Conservation (phyloP, 2,888 invertebrate genomes). For the Apodemia duryi region DNA sequence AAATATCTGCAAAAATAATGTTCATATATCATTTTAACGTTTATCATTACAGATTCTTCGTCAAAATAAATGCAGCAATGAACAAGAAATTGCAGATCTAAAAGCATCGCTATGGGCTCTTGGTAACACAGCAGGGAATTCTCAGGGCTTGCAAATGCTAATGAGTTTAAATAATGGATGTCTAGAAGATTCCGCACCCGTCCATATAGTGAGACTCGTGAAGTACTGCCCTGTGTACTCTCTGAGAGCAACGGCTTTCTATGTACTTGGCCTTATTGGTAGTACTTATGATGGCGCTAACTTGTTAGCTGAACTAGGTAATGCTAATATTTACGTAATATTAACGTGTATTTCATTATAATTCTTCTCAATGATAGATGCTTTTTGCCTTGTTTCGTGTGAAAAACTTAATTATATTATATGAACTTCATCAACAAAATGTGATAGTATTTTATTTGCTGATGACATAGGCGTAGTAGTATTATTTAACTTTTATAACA, state of each 20-base stretch:
- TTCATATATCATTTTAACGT: background rate
- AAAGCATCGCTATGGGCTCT: constrained; percentile 95
- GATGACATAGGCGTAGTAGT: too few relatives aligned
- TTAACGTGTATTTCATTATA: too few relatives aligned
- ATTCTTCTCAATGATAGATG: too few relatives aligned
- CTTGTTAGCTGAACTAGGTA: constrained; percentile 84
- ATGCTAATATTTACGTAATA: background rate
- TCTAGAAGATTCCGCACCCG: constrained; percentile 60
- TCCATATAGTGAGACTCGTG: constrained; percentile 82
- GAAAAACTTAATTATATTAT: too few relatives aligned
- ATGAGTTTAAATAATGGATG: constrained; percentile 69
- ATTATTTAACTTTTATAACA: too few relatives aligned
- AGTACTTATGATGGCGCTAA: constrained; percentile 92
- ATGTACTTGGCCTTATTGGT: constrained; percentile 90
- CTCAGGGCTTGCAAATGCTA: constrained; percentile 86
- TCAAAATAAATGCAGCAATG: constrained; percentile 79
- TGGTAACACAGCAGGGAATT: constrained; percentile 89
- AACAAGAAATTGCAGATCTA: constrained; percentile 85
- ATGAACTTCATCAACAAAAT: too few relatives aligned
- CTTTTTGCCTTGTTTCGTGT: too few relatives aligned
- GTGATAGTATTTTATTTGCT: too few relatives aligned
- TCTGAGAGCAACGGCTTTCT: constrained; percentile 93
- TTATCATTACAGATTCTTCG: constrained; percentile 48
- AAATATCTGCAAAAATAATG: background rate
- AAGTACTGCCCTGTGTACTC: constrained; percentile 91